A percentile compares a stretch with the other conserved stretches of the same genome.
phyloP scores from a whole-genome alignment of 2,797 vertebrate genomes.

The Sternarchorhynchus goeldii region DNA sequence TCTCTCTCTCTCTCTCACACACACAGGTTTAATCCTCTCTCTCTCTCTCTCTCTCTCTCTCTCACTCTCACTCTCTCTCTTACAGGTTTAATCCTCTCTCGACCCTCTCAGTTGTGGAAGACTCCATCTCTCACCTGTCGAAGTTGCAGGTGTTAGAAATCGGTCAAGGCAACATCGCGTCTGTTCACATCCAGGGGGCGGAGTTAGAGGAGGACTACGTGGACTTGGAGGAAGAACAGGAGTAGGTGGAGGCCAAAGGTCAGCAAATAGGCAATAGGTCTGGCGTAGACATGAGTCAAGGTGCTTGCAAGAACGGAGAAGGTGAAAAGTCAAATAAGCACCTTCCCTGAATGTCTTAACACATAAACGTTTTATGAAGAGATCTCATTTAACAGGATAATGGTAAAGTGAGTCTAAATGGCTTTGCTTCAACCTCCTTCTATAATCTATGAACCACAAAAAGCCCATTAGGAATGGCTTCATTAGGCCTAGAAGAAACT shows the following conservation, averaged over 20 bases:
- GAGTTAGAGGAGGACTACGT: conserved; percentile 68
- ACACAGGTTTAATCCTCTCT: conserved; percentile 76
- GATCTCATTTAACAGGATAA: not conserved
- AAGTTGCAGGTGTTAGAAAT: conserved; percentile 90
- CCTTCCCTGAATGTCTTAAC: no score
- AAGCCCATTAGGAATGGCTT: not conserved
- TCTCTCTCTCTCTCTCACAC: conserved; percentile 54
- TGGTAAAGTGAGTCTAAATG: not conserved
- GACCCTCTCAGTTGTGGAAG: conserved; percentile 82
- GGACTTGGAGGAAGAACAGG: conserved; percentile 56
- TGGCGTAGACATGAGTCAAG: not conserved
- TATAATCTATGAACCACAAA: not conserved
- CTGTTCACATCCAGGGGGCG: conserved; percentile 67
- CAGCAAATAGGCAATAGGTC: not conserved
- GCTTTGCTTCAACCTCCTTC: not conserved
- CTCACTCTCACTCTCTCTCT: conserved; percentile 8
- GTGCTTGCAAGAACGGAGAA: not conserved
- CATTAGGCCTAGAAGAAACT: not conserved
- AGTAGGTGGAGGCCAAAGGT: not conserved
- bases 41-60: not conserved
- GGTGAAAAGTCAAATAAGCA: not conserved
- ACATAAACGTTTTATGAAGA: not conserved
- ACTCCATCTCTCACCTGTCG: conserved; percentile 83
- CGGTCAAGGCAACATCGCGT: conserved; percentile 79
- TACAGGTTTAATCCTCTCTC: conserved; percentile 90